Evolutionary conservation across 1,140 invertebrate genomes (phyloP), one percentile per base, ranked within the genome.

Genomic region (Xylocopa sonorina): DNA sequence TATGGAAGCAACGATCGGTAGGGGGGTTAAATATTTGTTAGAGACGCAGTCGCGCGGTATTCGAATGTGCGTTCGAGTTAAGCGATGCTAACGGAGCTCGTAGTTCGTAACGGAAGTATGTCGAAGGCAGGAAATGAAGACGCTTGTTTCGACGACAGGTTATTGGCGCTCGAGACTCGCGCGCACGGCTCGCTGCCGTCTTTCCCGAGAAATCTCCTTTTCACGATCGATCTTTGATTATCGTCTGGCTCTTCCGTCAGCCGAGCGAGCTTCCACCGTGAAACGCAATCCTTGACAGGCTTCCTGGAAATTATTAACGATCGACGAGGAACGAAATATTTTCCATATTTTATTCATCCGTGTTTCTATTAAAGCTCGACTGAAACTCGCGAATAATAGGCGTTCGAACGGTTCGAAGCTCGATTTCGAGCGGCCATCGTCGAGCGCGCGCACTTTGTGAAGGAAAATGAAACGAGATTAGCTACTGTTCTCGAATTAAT

Each of bases 171-270:
- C 18, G n/a, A 16, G n/a, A 58, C 48, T 43, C 53, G 34, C 51
- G 74, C 41, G 66, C 38, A 48, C 38, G 27, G 12, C n/a, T 10
- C 24, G 34, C 3, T 57, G 24, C 12, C 32, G 53, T 51, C 63
- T 74, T 84, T 57, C 43, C 53, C 53, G 32, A n/a, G n/a, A 63
- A 73, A 48, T 32, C 63, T 64, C 66, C 53, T 32, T 53, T 38
- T 12, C n/a, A 46, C 64, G 34, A 85, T 81, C 82, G 73, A 84
- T 81, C 53, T 68, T 84, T 78, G 82, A 85, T 85, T 81, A 78
- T 81, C 71, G 63, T 51, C 38, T n/a, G 34, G 2, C 78, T 74
- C 48, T 69, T 76, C 24, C 64, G 24, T 41, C 80, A 46, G 24
- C 51, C 41, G 72, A 43, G 74, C 50, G 48, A 34, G 46, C n/a